These are phyloP conservation scores for Lithophane socia DNA, from an alignment of 2,888 invertebrate species.

Conservation along the genomic window DNA sequence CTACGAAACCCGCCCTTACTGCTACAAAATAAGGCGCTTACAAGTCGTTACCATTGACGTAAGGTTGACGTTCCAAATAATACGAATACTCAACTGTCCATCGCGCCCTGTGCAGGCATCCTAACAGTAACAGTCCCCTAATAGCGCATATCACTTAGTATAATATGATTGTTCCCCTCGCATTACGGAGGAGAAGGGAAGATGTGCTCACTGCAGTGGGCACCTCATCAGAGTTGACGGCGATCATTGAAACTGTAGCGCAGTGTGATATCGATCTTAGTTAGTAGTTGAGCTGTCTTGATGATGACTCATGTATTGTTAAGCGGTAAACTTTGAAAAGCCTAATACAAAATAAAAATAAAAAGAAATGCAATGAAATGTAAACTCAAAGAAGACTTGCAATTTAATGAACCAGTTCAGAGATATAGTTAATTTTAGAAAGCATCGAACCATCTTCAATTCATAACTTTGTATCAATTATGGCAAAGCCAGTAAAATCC, in stretches of 20 bases:
- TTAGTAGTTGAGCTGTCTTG: background rate
- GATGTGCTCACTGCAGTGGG: conserved; percentile 45
- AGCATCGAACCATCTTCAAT: background rate
- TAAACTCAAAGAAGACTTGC: no score
- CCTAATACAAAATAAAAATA: background rate
- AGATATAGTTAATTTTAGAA: background rate
- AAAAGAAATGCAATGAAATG: background rate
- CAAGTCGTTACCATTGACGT: background rate
- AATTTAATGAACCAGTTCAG: no score
- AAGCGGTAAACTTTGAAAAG: background rate
- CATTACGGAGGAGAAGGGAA: conserved; percentile 65
- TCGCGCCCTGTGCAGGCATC: conserved; percentile 54
- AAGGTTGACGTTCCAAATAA: background rate
- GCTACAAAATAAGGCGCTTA: background rate
- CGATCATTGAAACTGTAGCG: conserved; percentile 23
- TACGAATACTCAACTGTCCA: background rate
- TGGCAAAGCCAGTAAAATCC: no score
- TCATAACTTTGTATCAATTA: no score
- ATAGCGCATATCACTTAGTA: conserved; percentile 86
- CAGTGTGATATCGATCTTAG: conserved; percentile 31
- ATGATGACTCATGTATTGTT: background rate
- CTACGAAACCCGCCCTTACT: background rate
- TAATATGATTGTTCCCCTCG: conserved; percentile 84
- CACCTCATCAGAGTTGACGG: conserved; percentile 34
- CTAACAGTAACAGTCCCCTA: conserved; percentile 69